Conservation (phyloP, 1,140 invertebrate species). For the Euwallacea similis region DNA sequence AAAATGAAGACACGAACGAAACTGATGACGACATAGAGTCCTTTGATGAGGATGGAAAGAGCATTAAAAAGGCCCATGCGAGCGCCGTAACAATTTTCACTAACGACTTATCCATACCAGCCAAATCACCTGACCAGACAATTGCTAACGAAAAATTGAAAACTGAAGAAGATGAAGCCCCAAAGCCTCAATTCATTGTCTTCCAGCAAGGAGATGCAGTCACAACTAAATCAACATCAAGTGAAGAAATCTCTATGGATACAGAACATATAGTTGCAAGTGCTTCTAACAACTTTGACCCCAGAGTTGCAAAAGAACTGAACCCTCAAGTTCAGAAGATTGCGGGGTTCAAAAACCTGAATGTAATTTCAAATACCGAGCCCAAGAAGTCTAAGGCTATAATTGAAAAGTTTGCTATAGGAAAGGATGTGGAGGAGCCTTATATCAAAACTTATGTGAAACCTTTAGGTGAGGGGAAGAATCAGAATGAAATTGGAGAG, state of each 20-base stretch:
- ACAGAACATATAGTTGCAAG: constrained; percentile 46
- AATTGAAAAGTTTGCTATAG: constrained; percentile 16
- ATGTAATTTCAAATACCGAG: constrained; percentile 15
- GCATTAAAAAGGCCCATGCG: constrained; percentile 46
- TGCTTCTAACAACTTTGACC: constrained; percentile 41
- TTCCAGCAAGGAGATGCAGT: constrained; percentile 47
- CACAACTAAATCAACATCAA: constrained; percentile 39
- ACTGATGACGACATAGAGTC: constrained; percentile 2
- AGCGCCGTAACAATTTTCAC: constrained; percentile 43
- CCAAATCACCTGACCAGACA: not conserved
- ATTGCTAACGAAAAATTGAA: not conserved
- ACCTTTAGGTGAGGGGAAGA: not conserved
- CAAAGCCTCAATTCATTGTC: constrained; percentile 36
- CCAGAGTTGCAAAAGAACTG: constrained; percentile 1
- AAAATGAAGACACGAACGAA: constrained; percentile 44
- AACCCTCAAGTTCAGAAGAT: not conserved
- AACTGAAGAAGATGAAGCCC: not conserved
- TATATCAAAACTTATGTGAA: constrained; percentile 22
- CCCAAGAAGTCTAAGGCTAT: constrained; percentile 13
- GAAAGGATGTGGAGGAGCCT: constrained; percentile 16
- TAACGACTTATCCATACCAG: constrained; percentile 1
- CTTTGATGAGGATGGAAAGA: constrained; percentile 28
- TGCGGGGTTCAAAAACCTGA: constrained; percentile 11
- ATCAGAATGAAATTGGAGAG: not conserved
- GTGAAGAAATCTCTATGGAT: constrained; percentile 29